Evolutionary conservation across 2,888 invertebrate genomes (phyloP), one percentile per base, ranked within the genome.

Genomic region (Lasioglossum calceatum): DNA sequence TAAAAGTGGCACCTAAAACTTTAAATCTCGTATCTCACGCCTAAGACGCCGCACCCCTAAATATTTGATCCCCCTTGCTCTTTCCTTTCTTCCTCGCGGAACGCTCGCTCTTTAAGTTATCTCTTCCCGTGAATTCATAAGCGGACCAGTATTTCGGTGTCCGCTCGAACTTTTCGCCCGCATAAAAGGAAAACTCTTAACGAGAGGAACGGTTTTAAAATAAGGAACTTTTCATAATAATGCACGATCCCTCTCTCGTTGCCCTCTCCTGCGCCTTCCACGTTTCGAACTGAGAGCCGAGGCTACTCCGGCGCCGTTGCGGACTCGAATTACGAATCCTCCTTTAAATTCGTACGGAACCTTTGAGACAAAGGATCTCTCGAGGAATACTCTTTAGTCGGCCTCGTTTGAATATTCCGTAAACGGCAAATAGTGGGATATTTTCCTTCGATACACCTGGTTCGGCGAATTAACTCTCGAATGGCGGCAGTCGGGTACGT

Each of bases 1-100:
- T 42, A 75, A 89, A 91, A 91, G 91, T 90, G 87, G 73, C 88
- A 79, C 81, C 88, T 91, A 88, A 91, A 91, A 91, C 91, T 92
- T 92, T 87, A 88, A 92, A 92, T 90, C 92, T 92, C 90, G 88
- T 86, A 91, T 88, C 90, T 88, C 82, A 54, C 84, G 88, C 89
- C 88, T 88, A 87, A 87, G 81, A 88, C 61, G 75, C 78, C 78
- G 81, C 82, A 19, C 50, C 83, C 87, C 86, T 89, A 90, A 91
- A 91, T 90, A 81, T 79, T 81, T 82, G 36, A 83, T 87, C 83
- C 74, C 54, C 32, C 77, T 64, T 42, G 36, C 73, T 82, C 85
- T 79, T 42, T 71, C 80, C 70, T 75, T 67, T 47, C 61, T 32
- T 2, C 58, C 12, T 36, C 70, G 50, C n/a, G 36, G 36, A 76